phyloP scores from a whole-genome alignment of 2,113 vertebrate genomes.

The Xenus cinereus region DNA sequence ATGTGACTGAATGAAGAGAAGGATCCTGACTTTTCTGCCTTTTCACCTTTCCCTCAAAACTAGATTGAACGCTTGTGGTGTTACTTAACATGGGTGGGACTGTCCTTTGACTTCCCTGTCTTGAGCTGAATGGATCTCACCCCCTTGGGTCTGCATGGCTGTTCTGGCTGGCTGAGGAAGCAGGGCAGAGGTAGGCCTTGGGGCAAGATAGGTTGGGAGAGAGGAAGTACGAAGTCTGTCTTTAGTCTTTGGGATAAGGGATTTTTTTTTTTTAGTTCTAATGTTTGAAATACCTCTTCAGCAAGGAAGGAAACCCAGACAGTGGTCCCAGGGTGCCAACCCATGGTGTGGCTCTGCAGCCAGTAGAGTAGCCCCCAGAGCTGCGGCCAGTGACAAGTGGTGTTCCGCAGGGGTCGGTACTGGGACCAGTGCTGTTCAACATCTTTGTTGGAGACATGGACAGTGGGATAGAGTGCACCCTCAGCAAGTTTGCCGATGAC shows the following conservation, averaged over 20 bases:
- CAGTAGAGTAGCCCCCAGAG: background rate
- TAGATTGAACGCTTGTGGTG: background rate
- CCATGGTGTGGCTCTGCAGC: fast-evolving
- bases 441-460: no score
- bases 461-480: no score
- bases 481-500: no score
- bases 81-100: background rate
- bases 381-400: background rate
- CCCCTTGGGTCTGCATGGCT: background rate
- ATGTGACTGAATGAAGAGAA: background rate
- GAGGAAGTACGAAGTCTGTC: background rate
- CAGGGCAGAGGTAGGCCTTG: background rate
- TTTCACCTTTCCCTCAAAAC: background rate
- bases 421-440: no score
- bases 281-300: background rate
- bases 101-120: background rate
- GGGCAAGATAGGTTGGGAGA: background rate
- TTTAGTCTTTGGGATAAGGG: background rate
- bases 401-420: no score
- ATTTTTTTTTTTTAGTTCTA: background rate
- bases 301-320: background rate
- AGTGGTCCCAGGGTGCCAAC: background rate
- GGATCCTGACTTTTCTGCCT: background rate
- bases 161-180: background rate
- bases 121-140: background rate